phyloP scores from a whole-genome alignment of 2,113 vertebrate genomes.

The Bombycilla garrulus region DNA sequence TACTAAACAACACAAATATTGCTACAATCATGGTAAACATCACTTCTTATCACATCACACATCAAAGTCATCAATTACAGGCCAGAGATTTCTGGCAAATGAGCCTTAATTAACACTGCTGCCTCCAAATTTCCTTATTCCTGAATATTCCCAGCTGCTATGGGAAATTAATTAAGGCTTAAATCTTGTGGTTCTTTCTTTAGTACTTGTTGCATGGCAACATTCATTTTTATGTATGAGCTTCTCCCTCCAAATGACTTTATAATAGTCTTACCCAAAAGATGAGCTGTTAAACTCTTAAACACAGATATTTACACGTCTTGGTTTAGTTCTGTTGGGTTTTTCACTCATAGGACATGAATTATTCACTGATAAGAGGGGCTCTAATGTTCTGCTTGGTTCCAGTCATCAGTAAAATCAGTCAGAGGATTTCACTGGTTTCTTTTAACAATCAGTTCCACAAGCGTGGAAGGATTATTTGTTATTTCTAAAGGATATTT shows the following conservation, averaged over 20 bases:
- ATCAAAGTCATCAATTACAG: not conserved
- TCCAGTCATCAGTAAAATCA: not conserved
- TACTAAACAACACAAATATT: not conserved
- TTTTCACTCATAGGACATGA: not conserved
- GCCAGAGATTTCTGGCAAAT: not conserved
- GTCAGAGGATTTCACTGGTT: not conserved
- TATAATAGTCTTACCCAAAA: conserved; percentile 10
- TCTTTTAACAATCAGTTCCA: not conserved
- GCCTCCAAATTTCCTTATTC: conserved; percentile 16
- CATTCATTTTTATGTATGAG: conserved; percentile 59
- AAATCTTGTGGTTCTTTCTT: conserved; percentile 53
- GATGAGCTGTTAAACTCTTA: conserved; percentile 20
- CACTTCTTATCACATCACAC: not conserved
- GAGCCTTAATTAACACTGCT: conserved; percentile 9
- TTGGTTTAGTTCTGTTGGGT: not conserved
- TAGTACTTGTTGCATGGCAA: conserved; percentile 64
- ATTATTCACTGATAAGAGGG: not conserved
- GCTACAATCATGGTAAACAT: not conserved
- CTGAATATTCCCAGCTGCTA: conserved; percentile 24
- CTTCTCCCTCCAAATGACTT: conserved; percentile 38
- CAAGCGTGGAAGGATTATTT: not conserved
- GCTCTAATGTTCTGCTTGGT: not conserved
- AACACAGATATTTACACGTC: conserved; percentile 8
- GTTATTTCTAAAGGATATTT: not conserved
- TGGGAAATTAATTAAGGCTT: conserved; percentile 38